phyloP scores from a whole-genome alignment of 2,888 invertebrate species.

The Aleiodes leptofemur region DNA sequence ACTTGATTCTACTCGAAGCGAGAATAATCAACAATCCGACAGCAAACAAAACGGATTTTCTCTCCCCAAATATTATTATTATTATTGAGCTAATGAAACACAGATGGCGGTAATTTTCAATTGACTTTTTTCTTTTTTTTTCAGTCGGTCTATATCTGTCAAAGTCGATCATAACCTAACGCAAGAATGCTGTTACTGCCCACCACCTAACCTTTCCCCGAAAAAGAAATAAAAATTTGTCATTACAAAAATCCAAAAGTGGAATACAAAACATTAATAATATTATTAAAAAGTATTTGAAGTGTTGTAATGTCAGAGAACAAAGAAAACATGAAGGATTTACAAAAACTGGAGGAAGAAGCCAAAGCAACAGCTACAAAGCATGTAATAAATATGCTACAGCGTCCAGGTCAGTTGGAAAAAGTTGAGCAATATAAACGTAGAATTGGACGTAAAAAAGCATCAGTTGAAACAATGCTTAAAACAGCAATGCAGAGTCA shows the following conservation, averaged over 20 bases:
- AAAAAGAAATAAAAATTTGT: not conserved
- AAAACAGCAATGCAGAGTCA: conserved; percentile 99
- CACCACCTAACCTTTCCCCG: too few relatives aligned
- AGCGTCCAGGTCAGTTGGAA: conserved; percentile 96
- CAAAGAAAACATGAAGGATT: conserved; percentile 60
- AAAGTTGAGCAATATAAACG: conserved; percentile 90
- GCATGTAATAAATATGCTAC: conserved; percentile 93
- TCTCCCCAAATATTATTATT: not conserved
- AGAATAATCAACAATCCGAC: not conserved
- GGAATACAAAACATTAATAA: not conserved
- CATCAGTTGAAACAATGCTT: conserved; percentile 94
- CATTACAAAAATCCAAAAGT: not conserved
- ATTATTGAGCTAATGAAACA: too few relatives aligned
- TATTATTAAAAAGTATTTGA: conserved; percentile 15
- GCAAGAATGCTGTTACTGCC: too few relatives aligned
- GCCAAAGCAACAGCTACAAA: conserved; percentile 87
- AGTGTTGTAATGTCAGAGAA: not conserved
- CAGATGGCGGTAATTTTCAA: too few relatives aligned
- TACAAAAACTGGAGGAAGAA: conserved; percentile 84
- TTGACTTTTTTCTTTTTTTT: too few relatives aligned
- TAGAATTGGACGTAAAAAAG: conserved; percentile 86
- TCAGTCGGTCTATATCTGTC: not conserved
- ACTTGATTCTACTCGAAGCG: not conserved
- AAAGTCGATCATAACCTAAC: not conserved
- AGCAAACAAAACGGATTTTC: not conserved